phyloP scores from a whole-genome alignment of 2,888 invertebrate genomes.

The Cerastis rubricosa region DNA sequence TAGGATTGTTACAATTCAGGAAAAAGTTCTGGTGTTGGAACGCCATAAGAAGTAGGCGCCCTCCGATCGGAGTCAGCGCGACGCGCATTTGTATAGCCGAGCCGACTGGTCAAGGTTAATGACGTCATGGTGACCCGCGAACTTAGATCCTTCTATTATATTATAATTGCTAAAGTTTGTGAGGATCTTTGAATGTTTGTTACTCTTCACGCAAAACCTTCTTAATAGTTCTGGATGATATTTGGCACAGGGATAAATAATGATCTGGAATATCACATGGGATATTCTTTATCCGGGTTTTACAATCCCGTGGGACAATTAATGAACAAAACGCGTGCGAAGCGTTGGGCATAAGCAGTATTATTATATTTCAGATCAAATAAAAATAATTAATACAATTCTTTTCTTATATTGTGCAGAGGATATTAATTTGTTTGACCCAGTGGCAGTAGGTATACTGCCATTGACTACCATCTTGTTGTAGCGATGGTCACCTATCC shows the following conservation, averaged over 20 bases:
- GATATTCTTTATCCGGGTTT: too few species aligned
- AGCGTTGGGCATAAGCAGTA: too few species aligned
- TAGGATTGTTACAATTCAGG: neutral
- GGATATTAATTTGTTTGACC: neutral
- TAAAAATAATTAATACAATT: neutral
- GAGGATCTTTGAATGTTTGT: too few species aligned
- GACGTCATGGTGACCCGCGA: neutral
- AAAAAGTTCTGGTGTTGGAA: neutral
- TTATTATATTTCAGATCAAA: neutral
- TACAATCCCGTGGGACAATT: too few species aligned
- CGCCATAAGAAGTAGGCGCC: neutral
- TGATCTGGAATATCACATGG: too few species aligned
- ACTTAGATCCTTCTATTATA: neutral
- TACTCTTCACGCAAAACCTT: too few species aligned
- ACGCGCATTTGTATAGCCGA: constrained; percentile 1
- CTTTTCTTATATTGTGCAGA: neutral
- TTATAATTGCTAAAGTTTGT: too few species aligned
- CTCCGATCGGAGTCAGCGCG: neutral
- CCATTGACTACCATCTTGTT: neutral
- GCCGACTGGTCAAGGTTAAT: neutral
- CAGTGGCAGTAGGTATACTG: neutral
- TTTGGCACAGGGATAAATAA: too few species aligned
- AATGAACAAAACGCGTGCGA: too few species aligned
- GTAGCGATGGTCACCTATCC: neutral
- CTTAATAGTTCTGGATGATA: too few species aligned